Conservation (phyloP, 2,113 vertebrate genomes). For the Talpa occidentalis region DNA sequence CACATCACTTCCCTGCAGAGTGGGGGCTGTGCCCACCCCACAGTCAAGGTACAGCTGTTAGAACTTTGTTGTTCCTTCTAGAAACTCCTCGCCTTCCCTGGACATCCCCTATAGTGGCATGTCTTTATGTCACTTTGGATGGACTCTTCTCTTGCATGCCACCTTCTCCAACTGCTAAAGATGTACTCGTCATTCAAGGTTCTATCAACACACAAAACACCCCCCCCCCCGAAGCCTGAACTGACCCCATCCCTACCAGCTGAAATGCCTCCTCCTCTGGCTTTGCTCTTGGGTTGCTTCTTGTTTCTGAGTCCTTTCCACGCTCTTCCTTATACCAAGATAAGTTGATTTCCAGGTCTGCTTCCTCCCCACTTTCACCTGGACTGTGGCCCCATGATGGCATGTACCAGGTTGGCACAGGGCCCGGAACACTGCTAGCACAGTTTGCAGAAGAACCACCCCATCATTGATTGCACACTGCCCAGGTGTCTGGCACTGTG, state of each 20-base stretch:
- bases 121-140: not conserved
- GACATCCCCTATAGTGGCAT: no score
- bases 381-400: not conserved
- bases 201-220: not conserved
- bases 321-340: not conserved
- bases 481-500: not conserved
- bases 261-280: not conserved
- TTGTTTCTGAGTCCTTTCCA: not conserved
- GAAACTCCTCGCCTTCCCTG: not conserved
- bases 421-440: not conserved
- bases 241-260: not conserved
- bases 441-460: not conserved
- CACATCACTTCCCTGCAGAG: not conserved
- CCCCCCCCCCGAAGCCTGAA: not conserved
- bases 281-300: not conserved
- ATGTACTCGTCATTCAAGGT: not conserved
- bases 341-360: not conserved
- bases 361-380: not conserved
- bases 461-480: not conserved
- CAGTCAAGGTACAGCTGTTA: not conserved
- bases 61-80: not conserved
- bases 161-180: conserved; percentile 23
- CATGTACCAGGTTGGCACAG: not conserved
- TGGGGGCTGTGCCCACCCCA: not conserved
- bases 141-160: not conserved